Percentiles rank a stretch among this genome's conserved stretches.
phyloP scores from a whole-genome alignment of 1,140 invertebrate genomes.

The Drosophila quadrilineata region DNA sequence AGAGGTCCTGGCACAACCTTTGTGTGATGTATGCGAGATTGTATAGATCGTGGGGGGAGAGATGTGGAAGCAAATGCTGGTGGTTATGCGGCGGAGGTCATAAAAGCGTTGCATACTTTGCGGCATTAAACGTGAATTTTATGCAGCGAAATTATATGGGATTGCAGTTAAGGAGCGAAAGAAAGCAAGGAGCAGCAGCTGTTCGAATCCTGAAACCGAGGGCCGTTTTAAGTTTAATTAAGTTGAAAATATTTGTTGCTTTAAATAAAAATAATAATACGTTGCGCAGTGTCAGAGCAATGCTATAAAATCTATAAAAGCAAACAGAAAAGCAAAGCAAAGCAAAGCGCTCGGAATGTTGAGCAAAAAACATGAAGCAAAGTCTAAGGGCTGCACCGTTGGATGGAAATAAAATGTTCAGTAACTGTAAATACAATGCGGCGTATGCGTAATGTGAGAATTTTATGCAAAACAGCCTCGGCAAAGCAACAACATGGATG shows the following conservation, averaged over 20 bases:
- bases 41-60: constrained; percentile 8
- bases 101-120: constrained; percentile 68
- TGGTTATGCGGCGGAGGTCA: constrained; percentile 12
- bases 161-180: constrained; percentile 64
- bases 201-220: constrained; percentile 34
- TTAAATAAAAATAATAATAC: constrained; percentile 64
- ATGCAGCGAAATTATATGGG: constrained; percentile 67
- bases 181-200: too few relatives aligned
- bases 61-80: constrained; percentile 22
- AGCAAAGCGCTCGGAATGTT: constrained; percentile 27
- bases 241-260: constrained; percentile 76
- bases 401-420: constrained; percentile 67
- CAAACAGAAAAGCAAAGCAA: constrained; percentile 53
- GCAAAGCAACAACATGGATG: constrained; percentile 18
- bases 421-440: constrained; percentile 75
- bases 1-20: constrained; percentile 49
- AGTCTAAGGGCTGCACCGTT: constrained; percentile 41
- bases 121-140: constrained; percentile 73
- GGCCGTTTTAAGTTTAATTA: constrained; percentile 73
- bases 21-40: constrained; percentile 62
- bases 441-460: constrained; percentile 76
- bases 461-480: constrained; percentile 71
- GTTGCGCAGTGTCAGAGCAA: constrained; percentile 2
- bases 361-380: constrained; percentile 42
- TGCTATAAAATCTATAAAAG: constrained; percentile 73